Evolutionary conservation across 2,113 vertebrate species (phyloP).

Genomic region (Peucedramus taeniatus): DNA sequence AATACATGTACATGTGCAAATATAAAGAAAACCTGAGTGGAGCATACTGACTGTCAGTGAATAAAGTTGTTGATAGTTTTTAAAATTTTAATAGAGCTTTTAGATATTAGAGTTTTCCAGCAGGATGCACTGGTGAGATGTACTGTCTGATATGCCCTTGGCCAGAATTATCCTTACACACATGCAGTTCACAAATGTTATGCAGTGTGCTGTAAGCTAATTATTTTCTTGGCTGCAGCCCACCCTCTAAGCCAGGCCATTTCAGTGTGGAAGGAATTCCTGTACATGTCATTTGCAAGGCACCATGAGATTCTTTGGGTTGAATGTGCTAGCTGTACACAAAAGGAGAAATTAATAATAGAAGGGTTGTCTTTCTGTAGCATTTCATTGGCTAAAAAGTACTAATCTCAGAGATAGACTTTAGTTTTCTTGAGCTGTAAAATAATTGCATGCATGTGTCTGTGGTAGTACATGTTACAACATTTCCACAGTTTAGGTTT

Average conservation of each 20-base stretch:
- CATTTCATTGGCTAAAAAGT: not conserved
- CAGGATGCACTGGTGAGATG: not conserved
- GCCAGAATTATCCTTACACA: constrained; percentile 3
- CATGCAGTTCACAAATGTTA: not conserved
- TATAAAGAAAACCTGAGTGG: not conserved
- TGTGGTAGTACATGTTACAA: not conserved
- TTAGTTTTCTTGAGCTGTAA: not conserved
- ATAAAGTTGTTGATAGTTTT: not conserved
- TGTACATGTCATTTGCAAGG: not conserved
- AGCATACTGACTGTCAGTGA: not conserved
- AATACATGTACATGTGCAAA: not conserved
- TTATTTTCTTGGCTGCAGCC: constrained; percentile 34
- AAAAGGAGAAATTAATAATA: not conserved
- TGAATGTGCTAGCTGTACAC: not conserved
- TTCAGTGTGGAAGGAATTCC: constrained; percentile 15
- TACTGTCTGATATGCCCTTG: not conserved
- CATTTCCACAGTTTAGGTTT: not conserved
- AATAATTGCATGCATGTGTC: rapidly evolving
- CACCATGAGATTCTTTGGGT: not conserved
- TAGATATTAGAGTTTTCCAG: not conserved
- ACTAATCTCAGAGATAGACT: not conserved
- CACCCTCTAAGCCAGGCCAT: not conserved
- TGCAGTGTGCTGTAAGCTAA: not conserved
- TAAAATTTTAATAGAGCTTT: not conserved
- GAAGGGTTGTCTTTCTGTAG: not conserved